These are phyloP conservation scores for Montipora capricornis DNA, from an alignment of 64 coral and sea anemone species.

Conservation along the genomic window DNA sequence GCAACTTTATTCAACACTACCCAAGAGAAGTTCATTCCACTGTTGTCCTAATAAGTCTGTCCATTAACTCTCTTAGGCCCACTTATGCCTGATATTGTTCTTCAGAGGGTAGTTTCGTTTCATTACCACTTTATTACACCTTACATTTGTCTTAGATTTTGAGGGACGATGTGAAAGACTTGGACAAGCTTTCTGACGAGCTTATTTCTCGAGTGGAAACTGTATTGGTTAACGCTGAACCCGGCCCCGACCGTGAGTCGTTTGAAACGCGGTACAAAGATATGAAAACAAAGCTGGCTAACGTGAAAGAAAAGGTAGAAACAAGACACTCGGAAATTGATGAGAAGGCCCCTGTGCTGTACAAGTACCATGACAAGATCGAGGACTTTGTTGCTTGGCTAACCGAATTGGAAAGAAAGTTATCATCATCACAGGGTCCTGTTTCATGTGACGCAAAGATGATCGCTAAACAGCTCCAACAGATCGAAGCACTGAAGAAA, in stretches of 20 bases:
- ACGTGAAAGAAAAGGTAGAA: slow-evolving; percentile 70
- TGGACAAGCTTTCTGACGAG: slow-evolving; percentile 84
- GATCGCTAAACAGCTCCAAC: slow-evolving; percentile 82
- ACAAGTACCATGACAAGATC: slow-evolving; percentile 76
- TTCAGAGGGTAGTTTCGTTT: too few species aligned
- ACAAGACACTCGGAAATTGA: slow-evolving; percentile 71
- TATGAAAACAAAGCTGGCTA: slow-evolving; percentile 76
- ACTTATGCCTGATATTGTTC: too few species aligned
- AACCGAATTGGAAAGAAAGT: slow-evolving; percentile 67
- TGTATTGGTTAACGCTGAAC: slow-evolving; percentile 79
- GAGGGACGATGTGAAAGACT: slow-evolving; percentile 84
- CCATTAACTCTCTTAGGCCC: too few species aligned
- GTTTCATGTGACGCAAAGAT: slow-evolving; percentile 74
- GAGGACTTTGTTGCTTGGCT: slow-evolving; percentile 80
- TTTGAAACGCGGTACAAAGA: slow-evolving; percentile 80
- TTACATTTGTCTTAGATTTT: slow-evolving; percentile 67
- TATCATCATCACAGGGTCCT: slow-evolving; percentile 71
- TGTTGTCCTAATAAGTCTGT: too few species aligned
- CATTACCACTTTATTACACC: too few species aligned
- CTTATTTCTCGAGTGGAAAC: slow-evolving; percentile 80
- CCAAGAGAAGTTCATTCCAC: too few species aligned
- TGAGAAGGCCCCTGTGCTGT: slow-evolving; percentile 64
- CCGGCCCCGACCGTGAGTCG: slow-evolving; percentile 74
- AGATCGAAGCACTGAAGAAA: slow-evolving; percentile 59
- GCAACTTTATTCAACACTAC: too few species aligned